Evolutionary conservation across 2,797 vertebrate species (phyloP), one percentile per base, ranked within the genome.

Genomic region (Sebastes taczanowskii): DNA sequence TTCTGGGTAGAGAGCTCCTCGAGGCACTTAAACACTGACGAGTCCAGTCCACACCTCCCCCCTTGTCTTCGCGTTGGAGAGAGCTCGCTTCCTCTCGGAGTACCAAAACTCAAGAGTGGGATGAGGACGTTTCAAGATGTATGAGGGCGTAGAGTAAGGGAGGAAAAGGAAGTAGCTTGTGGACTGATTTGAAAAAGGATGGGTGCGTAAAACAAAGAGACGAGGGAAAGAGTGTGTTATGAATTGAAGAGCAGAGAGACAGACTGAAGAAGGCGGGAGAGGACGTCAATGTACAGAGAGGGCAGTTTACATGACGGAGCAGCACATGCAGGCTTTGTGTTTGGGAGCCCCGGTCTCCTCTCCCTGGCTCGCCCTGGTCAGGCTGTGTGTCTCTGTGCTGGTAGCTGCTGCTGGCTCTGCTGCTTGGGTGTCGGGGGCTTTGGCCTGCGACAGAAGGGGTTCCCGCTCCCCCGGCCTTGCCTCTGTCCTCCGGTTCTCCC

Each of bases 291-390:
- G 55, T 8, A 75, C 38, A 60, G 34, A 9, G 16, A 53, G 32
- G 66, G 34, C 14, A 42, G 2, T 85, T 93, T 82, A 96, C 95
- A 96, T 96, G 86, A 96, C 53, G 0, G 94, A 92, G 89, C 95
- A 96, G 90, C 95, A 96, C 85, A 92, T 88, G 79, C 95, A 95
- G 84, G 72, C 86, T 91, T 95, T 94, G 29, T 2, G 81, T 79
- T 95, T 95, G 35, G 92, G 83, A 2, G 78, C 63, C 18, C 72
- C 71, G 1, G 34, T 34, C 3, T 84, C 82, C 22, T 65, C 88
- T 27, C 66, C 84, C 27, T 66, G 85, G 34, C 25, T 65, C 1
- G 59, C 85, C 66, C 82, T 78, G 70, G 46, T 34, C 1, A 79
- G 70, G 53, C 23, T 25, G 22, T 53, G 78, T 53, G 88, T 49